Evolutionary conservation across 35 echinoderm and acorn worm genomes (phyloP), one percentile per base, ranked within the genome.

Genomic region (Eucidaris tribuloides): DNA sequence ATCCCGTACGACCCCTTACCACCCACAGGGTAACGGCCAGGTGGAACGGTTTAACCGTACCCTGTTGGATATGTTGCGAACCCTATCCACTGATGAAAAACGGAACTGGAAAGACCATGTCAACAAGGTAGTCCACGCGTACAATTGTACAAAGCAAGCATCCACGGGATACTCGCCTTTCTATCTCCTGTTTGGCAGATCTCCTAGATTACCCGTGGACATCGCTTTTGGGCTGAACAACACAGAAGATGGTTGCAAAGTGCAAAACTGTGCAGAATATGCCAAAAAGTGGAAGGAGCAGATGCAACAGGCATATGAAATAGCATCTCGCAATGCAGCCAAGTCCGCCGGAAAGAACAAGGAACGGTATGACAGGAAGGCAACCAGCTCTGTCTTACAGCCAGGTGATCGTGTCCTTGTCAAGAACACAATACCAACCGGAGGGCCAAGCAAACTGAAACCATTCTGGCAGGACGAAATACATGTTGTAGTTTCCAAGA

Each of bases 71-170:
- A 57, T 78, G 74, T 58, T 86, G 20, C 23, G 83, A 11, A 62
- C 58, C 4, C 42, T 81, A 1, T 6, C 52, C 34, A 20, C 24
- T 0, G 13, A 35, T 3, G 4, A 86, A 34, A 78, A 86, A 36
- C 5, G 15, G 3, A 17, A 36, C 29, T 86, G 83, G 83, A 92
- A 76, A 13, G 37, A 86, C 14, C 68, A 33, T 19, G 48, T 92
- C 7, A 87, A 87, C 62, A 81, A 68, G 57, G 20, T 92, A 1
- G 68, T 87, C 14, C 90, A 92, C 74, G 90, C 90, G 2, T 92
- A 87, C 44, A 92, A 87, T 42, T 92, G 90, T 52, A 87, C 83
- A 9, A 79, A 45, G 31, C 68, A 86, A 57, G 58, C 84, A 7
- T 25, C 89, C 7, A 76, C 71, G 14, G 71, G 38, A 38, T 76